These are phyloP conservation scores for Bombus affinis DNA, from an alignment of 1,140 invertebrate genomes.

Conservation along the genomic window DNA sequence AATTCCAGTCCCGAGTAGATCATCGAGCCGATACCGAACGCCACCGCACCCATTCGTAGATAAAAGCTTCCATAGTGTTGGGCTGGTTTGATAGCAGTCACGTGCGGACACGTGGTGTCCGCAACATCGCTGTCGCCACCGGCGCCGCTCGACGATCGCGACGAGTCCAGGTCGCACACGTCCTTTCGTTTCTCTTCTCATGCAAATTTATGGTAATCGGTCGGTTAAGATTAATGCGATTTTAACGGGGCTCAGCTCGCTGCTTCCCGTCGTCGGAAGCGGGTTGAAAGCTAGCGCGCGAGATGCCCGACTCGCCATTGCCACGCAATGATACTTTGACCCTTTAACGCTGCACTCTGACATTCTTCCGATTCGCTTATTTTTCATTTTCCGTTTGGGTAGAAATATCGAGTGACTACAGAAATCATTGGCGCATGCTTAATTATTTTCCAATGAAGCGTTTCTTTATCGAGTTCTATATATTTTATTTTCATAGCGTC, in stretches of 20 bases:
- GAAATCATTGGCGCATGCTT: too few species aligned
- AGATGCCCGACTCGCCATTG: background rate
- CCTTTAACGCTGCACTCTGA: background rate
- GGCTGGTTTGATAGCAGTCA: conserved; percentile 74
- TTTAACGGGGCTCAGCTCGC: conserved; percentile 28
- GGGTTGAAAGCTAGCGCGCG: too few species aligned
- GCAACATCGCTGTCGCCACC: conserved; percentile 77
- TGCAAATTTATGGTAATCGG: conserved; percentile 50
- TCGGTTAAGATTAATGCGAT: conserved; percentile 39
- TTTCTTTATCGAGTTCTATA: too few species aligned
- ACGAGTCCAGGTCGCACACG: conserved; percentile 82
- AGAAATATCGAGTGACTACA: background rate
- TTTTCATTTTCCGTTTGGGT: background rate
- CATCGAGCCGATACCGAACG: conserved; percentile 97
- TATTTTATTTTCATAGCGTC: too few species aligned
- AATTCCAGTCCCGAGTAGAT: conserved; percentile 97
- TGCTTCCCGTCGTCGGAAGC: conserved; percentile 1
- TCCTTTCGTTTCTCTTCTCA: conserved; percentile 77
- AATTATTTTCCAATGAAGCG: too few species aligned
- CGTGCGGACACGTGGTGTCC: conserved; percentile 76
- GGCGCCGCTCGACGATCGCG: conserved; percentile 81
- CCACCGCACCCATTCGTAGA: conserved; percentile 95
- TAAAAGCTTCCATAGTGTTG: conserved; percentile 96
- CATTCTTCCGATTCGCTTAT: background rate
- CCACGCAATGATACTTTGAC: background rate